Base-by-base conservation (phyloP, 2,888 invertebrate species). In the Eucera pruinosa region DNA sequence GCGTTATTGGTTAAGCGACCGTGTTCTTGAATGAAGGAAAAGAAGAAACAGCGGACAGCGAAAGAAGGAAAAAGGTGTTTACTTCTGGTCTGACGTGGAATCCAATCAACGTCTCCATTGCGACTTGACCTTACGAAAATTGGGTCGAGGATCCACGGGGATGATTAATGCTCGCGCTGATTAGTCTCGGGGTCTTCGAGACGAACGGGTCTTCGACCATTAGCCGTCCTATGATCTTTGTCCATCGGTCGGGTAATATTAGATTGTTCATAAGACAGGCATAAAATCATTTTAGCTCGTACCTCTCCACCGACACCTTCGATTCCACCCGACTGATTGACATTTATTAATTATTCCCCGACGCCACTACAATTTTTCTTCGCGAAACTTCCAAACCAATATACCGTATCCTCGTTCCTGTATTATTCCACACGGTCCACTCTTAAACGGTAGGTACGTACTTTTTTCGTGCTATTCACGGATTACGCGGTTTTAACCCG, bases 101-200 rank as follows among this genome's bases (percentile, higher is more conserved):
- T 85, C 90, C 89, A 90, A 91, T 91, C 88, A 91, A 90, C 90
- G 88, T 89, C 89, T 90, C 88, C 86, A 85, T 85, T 86, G 84
- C 85, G 82, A 87, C 85, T 87, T 85, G 83, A 85, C 83, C 86
- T 84, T 86, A 89, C 85, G 90, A 91, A 90, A 91, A 91, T 91
- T 91, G 87, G 89, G 89, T 89, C 88, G 88, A 88, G 87, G 85
- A 90, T 88, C 88, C 86, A 86, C 87, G 77, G 81, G 85, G 88
- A 91, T 91, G 91, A 91, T 91, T 91, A 91, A 91, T 91, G 90
- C 86, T 90, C 86, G 80, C 74, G 85, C 89, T 91, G 91, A 91
- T 91, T 91, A 91, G 90, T 90, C 88, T 81, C 82, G 86, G 87
- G 88, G 83, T 85, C 86, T 78, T 83, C 80, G 83, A 84, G 87